phyloP scores from a whole-genome alignment of 2,888 invertebrate genomes.

The Melanophora roralis region DNA sequence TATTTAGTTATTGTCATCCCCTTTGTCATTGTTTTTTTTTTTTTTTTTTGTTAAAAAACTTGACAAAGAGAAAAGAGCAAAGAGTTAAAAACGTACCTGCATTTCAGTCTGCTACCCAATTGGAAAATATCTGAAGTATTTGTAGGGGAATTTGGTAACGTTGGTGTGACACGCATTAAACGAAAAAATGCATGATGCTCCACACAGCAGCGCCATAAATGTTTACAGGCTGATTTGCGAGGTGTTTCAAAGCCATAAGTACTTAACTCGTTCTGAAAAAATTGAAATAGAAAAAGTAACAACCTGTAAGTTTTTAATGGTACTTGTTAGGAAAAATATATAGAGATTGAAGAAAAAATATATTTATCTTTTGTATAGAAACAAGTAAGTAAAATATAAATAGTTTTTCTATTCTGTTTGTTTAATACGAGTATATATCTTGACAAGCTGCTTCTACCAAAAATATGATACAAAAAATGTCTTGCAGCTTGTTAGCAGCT shows the following conservation, averaged over 20 bases:
- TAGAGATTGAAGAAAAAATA: not conserved
- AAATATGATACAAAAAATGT: conserved; percentile 60
- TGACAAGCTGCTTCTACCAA: conserved; percentile 40
- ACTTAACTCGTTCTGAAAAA: conserved; percentile 87
- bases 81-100: conserved; percentile 81
- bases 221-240: conserved; percentile 93
- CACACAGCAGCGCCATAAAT: conserved; percentile 96
- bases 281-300: not conserved
- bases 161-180: conserved; percentile 87
- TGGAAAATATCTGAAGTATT: conserved; percentile 87
- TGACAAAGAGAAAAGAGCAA: not conserved
- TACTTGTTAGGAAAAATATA: not conserved
- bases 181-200: conserved; percentile 97
- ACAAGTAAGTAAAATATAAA: conserved; percentile 14
- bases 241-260: conserved; percentile 98
- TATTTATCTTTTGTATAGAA: conserved; percentile 15
- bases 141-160: conserved; percentile 78
- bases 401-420: not conserved
- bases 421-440: conserved; percentile 12
- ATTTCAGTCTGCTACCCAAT: conserved; percentile 87
- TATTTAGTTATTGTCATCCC: conserved; percentile 3
- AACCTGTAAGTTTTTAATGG: not conserved
- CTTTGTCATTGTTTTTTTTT: not conserved
- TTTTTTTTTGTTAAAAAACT: conserved; percentile 2
- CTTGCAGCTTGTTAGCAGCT: conserved; percentile 65